A percentile compares a stretch with the other conserved stretches of the same genome.
Conservation (phyloP, 2,113 vertebrate species). For the Chascanopsetta lugubris region DNA sequence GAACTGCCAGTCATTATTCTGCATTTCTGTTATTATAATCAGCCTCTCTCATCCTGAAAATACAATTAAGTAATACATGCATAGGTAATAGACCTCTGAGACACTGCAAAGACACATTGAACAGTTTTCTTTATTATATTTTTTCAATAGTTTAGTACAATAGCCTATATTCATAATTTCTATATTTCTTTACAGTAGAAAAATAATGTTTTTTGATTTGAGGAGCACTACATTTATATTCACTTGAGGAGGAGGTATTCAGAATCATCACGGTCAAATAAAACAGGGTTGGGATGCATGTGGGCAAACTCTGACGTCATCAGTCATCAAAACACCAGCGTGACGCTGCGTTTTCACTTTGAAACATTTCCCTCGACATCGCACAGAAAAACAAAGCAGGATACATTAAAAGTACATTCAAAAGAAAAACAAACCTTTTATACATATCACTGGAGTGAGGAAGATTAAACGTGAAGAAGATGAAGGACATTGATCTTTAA, state of each 20-base stretch:
- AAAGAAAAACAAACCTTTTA: conserved; percentile 57
- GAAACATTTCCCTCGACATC: conserved; percentile 52
- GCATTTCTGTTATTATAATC: not conserved
- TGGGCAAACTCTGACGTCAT: conserved; percentile 34
- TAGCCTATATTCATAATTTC: conserved; percentile 29
- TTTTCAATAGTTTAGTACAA: conserved; percentile 48
- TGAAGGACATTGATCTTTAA: conserved; percentile 28
- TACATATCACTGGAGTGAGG: conserved; percentile 50
- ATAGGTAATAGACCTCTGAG: conserved; percentile 19
- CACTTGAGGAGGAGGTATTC: conserved; percentile 47
- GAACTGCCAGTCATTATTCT: not conserved
- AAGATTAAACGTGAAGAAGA: conserved; percentile 53
- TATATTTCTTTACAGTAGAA: conserved; percentile 70
- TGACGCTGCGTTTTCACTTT: conserved; percentile 38
- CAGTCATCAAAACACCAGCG: conserved; percentile 43
- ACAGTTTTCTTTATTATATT: conserved; percentile 31
- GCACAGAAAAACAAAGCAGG: conserved; percentile 50
- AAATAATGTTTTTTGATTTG: conserved; percentile 74
- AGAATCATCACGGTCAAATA: conserved; percentile 57
- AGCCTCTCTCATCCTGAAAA: not conserved
- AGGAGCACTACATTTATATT: conserved; percentile 53
- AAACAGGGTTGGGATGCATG: conserved; percentile 19
- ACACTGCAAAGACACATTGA: conserved; percentile 35
- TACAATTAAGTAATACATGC: not conserved
- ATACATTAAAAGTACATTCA: conserved; percentile 40